These are phyloP conservation scores for Rhabdornis inornatus DNA, from an alignment of 2,113 vertebrate species.

Conservation along the genomic window DNA sequence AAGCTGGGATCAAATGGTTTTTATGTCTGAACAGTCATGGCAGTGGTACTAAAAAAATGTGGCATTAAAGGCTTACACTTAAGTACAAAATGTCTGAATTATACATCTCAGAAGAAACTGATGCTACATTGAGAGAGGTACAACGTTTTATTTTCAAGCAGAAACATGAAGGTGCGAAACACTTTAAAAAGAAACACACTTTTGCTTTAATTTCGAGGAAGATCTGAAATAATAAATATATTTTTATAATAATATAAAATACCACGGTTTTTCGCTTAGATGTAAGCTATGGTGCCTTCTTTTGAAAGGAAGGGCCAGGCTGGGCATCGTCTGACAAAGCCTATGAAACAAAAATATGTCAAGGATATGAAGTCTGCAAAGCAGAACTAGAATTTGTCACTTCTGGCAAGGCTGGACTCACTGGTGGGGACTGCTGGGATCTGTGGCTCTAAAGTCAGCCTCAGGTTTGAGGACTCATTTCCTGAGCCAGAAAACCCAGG, in stretches of 20 bases:
- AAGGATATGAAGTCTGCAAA: neutral
- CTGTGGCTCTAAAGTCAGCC: neutral
- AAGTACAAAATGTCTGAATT: neutral
- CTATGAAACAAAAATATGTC: neutral
- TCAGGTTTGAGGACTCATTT: neutral
- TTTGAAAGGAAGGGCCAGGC: neutral
- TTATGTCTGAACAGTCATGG: neutral
- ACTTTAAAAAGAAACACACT: neutral
- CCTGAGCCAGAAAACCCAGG: slow-evolving; percentile 1
- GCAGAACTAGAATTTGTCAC: neutral
- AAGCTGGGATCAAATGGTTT: slow-evolving; percentile 18
- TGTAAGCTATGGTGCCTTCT: neutral
- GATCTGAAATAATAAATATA: neutral
- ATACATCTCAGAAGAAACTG: neutral
- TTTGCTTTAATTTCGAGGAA: neutral
- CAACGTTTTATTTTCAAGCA: neutral
- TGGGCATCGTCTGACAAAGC: neutral
- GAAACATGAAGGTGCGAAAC: neutral
- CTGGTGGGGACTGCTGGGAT: neutral
- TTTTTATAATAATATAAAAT: neutral
- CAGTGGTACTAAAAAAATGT: neutral
- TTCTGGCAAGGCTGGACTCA: neutral
- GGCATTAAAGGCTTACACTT: neutral
- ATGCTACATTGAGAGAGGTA: neutral
- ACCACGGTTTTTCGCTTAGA: neutral